phyloP scores from a whole-genome alignment of 1,140 invertebrate genomes.

The Leptinotarsa undecemlineata region DNA sequence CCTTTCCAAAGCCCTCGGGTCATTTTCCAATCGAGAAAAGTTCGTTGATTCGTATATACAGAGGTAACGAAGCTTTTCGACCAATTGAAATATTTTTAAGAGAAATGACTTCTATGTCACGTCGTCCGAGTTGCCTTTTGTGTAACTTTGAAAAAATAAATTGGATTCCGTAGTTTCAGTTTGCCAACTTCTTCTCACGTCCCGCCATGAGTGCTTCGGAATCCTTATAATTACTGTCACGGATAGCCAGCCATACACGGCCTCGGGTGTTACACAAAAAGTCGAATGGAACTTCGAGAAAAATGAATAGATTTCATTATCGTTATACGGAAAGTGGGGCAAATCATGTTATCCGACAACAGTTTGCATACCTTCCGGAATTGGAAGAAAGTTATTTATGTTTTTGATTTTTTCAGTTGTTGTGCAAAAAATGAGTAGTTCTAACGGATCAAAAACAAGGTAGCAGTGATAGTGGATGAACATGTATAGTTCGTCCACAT shows the following conservation, averaged over 20 bases:
- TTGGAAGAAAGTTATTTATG: too few relatives aligned
- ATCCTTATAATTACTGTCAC: slow-evolving; percentile 18
- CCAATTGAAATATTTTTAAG: slow-evolving; percentile 22
- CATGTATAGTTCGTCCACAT: too few relatives aligned
- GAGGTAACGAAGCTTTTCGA: slow-evolving; percentile 22
- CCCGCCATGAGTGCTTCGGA: not conserved
- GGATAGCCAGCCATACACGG: not conserved
- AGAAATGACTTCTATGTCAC: slow-evolving; percentile 1
- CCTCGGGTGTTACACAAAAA: too few relatives aligned
- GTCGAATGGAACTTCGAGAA: too few relatives aligned
- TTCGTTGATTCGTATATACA: slow-evolving; percentile 19
- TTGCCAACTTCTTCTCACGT: slow-evolving; percentile 18
- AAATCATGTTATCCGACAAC: too few relatives aligned
- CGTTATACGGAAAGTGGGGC: too few relatives aligned
- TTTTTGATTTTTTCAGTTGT: too few relatives aligned
- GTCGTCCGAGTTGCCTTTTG: slow-evolving; percentile 13
- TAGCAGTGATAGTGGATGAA: too few relatives aligned
- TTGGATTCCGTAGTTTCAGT: slow-evolving; percentile 21
- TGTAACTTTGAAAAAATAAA: slow-evolving; percentile 19
- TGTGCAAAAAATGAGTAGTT: too few relatives aligned
- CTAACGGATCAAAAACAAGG: too few relatives aligned
- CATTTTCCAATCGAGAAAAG: slow-evolving; percentile 11
- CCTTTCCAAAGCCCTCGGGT: not conserved
- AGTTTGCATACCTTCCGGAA: too few relatives aligned
- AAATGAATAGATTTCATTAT: too few relatives aligned